Conservation (phyloP, 1,140 invertebrate genomes). For the Ladona fulva region DNA sequence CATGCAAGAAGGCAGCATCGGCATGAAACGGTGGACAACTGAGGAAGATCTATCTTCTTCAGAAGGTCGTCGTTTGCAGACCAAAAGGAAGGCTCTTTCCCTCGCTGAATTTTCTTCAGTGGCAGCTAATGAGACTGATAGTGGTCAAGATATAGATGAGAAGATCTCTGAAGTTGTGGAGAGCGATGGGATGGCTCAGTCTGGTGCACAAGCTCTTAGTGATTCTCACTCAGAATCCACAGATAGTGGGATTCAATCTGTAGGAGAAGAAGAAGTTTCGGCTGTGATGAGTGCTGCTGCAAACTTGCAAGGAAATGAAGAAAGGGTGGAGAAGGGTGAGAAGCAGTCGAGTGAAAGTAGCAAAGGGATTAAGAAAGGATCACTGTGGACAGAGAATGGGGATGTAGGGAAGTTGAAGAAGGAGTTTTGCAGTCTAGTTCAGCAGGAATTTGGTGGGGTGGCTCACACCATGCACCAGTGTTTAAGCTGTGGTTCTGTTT, state of each 20-base stretch:
- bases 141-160: constrained; percentile 10
- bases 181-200: not conserved
- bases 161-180: not conserved
- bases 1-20: not conserved
- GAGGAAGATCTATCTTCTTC: constrained; percentile 36
- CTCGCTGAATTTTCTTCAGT: constrained; percentile 34
- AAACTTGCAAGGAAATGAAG: not conserved
- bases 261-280: constrained; percentile 32
- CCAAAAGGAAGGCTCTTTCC: constrained; percentile 34
- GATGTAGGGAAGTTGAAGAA: constrained; percentile 19
- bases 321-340: no score
- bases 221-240: constrained; percentile 40
- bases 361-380: not conserved
- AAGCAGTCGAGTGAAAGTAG: not conserved
- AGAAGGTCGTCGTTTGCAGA: constrained; percentile 31
- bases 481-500: constrained; percentile 54
- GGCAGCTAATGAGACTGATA: not conserved
- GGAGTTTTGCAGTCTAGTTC: constrained; percentile 41
- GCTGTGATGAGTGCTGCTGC: not conserved
- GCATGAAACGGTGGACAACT: constrained; percentile 37
- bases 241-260: constrained; percentile 40
- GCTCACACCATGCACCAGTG: constrained; percentile 62
- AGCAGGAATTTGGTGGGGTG: constrained; percentile 63
- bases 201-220: constrained; percentile 32
- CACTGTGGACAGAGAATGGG: not conserved